phyloP scores from a whole-genome alignment of 2,113 vertebrate genomes.

The Epinephelus moara region DNA sequence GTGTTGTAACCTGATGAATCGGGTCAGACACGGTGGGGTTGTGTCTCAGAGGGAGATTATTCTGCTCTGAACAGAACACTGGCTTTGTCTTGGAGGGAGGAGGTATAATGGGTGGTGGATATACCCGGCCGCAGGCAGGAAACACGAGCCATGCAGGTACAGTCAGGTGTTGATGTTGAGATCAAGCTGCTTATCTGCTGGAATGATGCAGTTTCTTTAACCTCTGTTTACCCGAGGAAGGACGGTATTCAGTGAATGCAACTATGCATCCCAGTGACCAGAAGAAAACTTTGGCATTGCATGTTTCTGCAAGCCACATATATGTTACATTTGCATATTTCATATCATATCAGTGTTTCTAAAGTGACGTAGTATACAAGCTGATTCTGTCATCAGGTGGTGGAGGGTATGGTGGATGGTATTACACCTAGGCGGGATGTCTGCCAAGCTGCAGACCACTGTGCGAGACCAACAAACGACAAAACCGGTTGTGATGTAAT shows the following conservation, averaged over 20 bases:
- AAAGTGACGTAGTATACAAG: too few relatives aligned
- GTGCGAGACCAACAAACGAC: too few relatives aligned
- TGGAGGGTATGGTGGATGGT: too few relatives aligned
- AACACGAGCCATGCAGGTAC: slow-evolving; percentile 57
- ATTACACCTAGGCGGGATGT: too few relatives aligned
- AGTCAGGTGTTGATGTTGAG: slow-evolving; percentile 25
- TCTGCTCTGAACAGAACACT: slow-evolving; percentile 41
- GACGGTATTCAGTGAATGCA: neutral
- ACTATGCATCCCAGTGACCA: neutral
- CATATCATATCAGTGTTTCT: too few relatives aligned
- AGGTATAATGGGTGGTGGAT: slow-evolving; percentile 53
- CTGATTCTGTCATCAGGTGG: too few relatives aligned
- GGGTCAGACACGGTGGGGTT: slow-evolving; percentile 52
- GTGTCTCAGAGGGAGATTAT: slow-evolving; percentile 58
- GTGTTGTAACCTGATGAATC: slow-evolving; percentile 74
- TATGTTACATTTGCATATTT: too few relatives aligned
- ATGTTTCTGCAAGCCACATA: too few relatives aligned
- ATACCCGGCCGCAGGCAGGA: slow-evolving; percentile 62
- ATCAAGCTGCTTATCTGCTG: slow-evolving; percentile 9
- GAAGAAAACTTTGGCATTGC: too few relatives aligned
- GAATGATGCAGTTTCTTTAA: slow-evolving; percentile 7
- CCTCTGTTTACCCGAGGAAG: neutral
- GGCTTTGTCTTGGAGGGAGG: slow-evolving; percentile 69
- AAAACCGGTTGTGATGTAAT: too few relatives aligned
- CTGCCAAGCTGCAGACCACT: too few relatives aligned